Evolutionary conservation across 2,888 invertebrate species (phyloP).

Genomic region (Heteromyza rotundicornis): DNA sequence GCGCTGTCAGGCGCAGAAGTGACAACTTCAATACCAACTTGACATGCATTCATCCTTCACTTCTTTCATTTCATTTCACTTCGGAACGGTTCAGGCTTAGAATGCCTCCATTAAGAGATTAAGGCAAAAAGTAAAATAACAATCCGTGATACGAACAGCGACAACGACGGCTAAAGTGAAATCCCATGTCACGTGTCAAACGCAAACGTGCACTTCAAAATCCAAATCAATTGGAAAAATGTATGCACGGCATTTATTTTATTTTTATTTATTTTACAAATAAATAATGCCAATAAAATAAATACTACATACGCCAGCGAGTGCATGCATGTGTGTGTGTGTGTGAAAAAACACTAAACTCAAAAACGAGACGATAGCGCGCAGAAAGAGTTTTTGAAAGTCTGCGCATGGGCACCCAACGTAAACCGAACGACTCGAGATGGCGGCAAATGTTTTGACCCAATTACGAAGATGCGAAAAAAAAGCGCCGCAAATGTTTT

Average conservation of each 20-base stretch:
- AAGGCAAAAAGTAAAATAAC: background rate
- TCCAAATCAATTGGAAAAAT: constrained; percentile 8
- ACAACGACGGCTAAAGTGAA: constrained; percentile 51
- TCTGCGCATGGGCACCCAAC: background rate
- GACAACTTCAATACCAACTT: background rate
- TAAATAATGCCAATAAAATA: background rate
- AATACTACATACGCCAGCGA: no score
- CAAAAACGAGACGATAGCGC: background rate
- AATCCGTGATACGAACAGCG: background rate
- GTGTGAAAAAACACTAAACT: background rate
- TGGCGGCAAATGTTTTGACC: constrained; percentile 21
- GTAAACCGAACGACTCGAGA: constrained; percentile 1
- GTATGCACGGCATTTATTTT: background rate
- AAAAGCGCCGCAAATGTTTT: background rate
- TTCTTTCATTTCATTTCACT: background rate
- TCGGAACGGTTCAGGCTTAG: background rate
- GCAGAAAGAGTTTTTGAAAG: constrained; percentile 9
- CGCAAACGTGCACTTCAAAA: constrained; percentile 10
- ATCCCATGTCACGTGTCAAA: constrained; percentile 60
- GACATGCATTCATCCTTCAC: background rate
- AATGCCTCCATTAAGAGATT: background rate
- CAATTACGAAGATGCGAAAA: constrained; percentile 18
- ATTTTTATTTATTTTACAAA: constrained; percentile 4
- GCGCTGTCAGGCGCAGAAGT: background rate
- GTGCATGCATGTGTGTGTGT: no score